phyloP scores from a whole-genome alignment of 2,888 invertebrate genomes.

The Tigriopus californicus region DNA sequence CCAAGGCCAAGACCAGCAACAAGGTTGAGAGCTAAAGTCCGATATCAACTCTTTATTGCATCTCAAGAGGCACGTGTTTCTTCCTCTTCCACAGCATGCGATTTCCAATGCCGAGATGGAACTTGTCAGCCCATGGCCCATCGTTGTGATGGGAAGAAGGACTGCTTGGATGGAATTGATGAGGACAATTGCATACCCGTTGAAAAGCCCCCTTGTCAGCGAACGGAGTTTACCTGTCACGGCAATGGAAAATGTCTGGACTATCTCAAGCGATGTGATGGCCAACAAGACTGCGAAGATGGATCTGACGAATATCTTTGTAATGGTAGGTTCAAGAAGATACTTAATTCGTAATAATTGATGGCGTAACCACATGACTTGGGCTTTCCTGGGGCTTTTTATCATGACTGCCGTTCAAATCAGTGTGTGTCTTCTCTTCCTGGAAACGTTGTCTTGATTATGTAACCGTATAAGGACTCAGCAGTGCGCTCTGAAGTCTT shows the following conservation, averaged over 20 bases:
- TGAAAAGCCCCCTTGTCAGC: neutral
- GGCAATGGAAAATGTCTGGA: neutral
- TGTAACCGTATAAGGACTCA: no score
- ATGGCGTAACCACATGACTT: no score
- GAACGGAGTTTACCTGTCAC: constrained; percentile 6
- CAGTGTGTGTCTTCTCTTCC: no score
- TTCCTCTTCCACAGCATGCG: neutral
- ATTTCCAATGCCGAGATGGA: neutral
- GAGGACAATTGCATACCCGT: neutral
- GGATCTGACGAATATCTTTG: constrained; percentile 2
- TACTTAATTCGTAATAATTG: no score
- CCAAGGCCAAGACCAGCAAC: no score
- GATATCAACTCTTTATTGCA: no score
- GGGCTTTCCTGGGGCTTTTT: no score
- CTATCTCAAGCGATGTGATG: constrained; percentile 2
- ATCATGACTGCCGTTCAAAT: no score
- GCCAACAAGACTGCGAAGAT: neutral
- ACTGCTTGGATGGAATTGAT: neutral
- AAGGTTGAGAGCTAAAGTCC: no score
- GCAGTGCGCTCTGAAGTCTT: no score
- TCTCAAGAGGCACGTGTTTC: no score
- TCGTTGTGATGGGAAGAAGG: neutral
- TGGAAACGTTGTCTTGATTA: no score
- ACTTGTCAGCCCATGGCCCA: neutral
- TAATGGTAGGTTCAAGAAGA: neutral